Evolutionary conservation across 2,888 invertebrate genomes (phyloP), one percentile per base, ranked within the genome.

Genomic region (Amphipyra tragopoginis): DNA sequence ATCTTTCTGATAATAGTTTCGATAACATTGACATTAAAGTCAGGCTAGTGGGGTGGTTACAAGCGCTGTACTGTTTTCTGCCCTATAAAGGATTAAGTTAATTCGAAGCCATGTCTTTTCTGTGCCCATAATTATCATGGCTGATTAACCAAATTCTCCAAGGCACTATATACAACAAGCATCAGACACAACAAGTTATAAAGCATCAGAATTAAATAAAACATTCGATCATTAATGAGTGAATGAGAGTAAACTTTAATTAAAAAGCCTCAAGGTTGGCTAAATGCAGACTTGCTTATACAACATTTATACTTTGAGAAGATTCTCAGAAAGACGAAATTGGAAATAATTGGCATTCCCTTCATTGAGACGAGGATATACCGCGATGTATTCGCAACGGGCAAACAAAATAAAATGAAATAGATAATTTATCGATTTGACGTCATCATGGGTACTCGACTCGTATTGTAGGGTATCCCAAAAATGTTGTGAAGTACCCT

Each of bases 321-420:
- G 65, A 52, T 79, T 70, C 77, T 63, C 56, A 56, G 73, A 63
- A 67, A 62, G 42, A 45, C 40, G 42, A 67, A 45, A 53, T 58
- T 57, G 49, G 1, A 65, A 53, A 48, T 67, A 67, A 75, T 60
- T 61, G 53, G 49, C 55, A 75, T 72, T 58, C 61, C 40, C 47
- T 58, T 21, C 38, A 62, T 71, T 52, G 42, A 60, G 26, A 43
- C 53, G 39, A 47, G 14, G 14, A 78, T 50, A 48, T 14, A 55
- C 26, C 42, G 54, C 13, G 40, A 55, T 55, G 48, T 67, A 60
- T 59, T 58, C 39, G 53, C 60, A 52, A 40, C 48, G 29, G 39
- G 38, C 50, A 65, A 65, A 70, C 49, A 21, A 62, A 68, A 52
- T 60, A 53, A 73, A 69, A 50, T 52, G 0, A n/a, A n/a, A n/a